phyloP scores from a whole-genome alignment of 2,113 vertebrate genomes.

The Hemiprocne comata region DNA sequence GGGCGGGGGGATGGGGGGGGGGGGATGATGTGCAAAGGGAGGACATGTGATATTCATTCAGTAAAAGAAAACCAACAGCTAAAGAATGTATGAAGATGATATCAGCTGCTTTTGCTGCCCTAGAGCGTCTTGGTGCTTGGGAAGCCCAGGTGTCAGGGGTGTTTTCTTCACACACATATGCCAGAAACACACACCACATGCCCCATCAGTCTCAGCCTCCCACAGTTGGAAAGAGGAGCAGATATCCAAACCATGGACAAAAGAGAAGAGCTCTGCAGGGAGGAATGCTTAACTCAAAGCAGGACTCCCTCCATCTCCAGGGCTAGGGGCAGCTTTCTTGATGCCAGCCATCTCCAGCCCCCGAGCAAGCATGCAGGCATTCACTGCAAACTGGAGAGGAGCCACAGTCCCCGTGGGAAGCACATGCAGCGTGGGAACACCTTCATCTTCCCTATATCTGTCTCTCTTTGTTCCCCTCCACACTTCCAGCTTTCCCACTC shows the following conservation, averaged over 20 bases:
- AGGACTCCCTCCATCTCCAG: background rate
- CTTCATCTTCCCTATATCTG: background rate
- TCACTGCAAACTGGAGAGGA: background rate
- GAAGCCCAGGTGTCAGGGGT: background rate
- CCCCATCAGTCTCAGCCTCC: background rate
- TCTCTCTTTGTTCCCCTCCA: background rate
- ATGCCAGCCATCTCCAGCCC: background rate
- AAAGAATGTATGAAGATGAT: background rate
- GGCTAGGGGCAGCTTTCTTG: background rate
- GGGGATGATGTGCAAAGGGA: background rate
- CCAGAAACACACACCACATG: background rate
- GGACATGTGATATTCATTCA: conserved; percentile 57
- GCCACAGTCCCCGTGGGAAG: background rate
- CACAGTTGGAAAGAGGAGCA: background rate
- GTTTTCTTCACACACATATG: background rate
- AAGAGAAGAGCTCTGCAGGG: background rate
- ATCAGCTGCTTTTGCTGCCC: background rate
- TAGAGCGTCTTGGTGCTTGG: background rate
- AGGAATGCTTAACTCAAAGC: background rate
- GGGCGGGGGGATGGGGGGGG: background rate
- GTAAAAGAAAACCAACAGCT: conserved; percentile 27
- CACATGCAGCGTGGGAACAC: background rate
- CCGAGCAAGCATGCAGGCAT: background rate
- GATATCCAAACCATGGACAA: background rate
- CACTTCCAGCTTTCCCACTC: background rate